Percentiles rank a stretch among this genome's conserved stretches.
Conservation (phyloP, 2,888 invertebrate genomes). For the Catocala sponsa region DNA sequence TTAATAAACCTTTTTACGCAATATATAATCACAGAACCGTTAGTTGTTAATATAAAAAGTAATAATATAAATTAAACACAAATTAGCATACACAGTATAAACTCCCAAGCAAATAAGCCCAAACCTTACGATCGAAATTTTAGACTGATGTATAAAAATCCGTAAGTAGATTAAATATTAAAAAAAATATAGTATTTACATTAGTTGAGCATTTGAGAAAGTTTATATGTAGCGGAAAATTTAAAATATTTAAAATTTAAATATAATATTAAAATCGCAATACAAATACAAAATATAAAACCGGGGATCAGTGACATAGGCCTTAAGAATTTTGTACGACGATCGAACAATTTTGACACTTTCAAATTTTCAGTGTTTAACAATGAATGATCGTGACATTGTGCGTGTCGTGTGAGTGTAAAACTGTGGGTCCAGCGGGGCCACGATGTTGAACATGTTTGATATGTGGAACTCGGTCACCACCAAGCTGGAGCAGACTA, state of each 20-base stretch:
- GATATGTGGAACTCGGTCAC: slow-evolving; percentile 95
- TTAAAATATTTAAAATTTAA: slow-evolving; percentile 61
- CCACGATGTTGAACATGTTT: slow-evolving; percentile 90
- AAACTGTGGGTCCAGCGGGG: slow-evolving; percentile 58
- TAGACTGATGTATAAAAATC: slow-evolving; percentile 87
- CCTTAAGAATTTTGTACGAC: slow-evolving; percentile 80
- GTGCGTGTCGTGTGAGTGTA: slow-evolving; percentile 54
- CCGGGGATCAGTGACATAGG: slow-evolving; percentile 85
- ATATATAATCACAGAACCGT: slow-evolving; percentile 78
- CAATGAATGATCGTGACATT: slow-evolving; percentile 65
- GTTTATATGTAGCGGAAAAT: slow-evolving; percentile 71
- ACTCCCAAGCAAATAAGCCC: slow-evolving; percentile 80
- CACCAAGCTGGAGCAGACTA: slow-evolving; percentile 91
- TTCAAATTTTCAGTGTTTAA: slow-evolving; percentile 67
- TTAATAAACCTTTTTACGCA: slow-evolving; percentile 72
- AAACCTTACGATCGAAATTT: slow-evolving; percentile 86
- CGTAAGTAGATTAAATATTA: slow-evolving; percentile 67
- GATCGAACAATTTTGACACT: slow-evolving; percentile 80
- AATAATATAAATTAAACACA: slow-evolving; percentile 66
- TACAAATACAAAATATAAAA: slow-evolving; percentile 68
- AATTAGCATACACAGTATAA: slow-evolving; percentile 62
- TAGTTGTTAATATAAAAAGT: slow-evolving; percentile 58
- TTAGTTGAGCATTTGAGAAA: slow-evolving; percentile 88
- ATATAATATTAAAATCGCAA: slow-evolving; percentile 64
- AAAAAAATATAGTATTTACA: slow-evolving; percentile 85